Evolutionary conservation across 2,888 invertebrate genomes (phyloP).

Genomic region (Hemaris fuciformis): DNA sequence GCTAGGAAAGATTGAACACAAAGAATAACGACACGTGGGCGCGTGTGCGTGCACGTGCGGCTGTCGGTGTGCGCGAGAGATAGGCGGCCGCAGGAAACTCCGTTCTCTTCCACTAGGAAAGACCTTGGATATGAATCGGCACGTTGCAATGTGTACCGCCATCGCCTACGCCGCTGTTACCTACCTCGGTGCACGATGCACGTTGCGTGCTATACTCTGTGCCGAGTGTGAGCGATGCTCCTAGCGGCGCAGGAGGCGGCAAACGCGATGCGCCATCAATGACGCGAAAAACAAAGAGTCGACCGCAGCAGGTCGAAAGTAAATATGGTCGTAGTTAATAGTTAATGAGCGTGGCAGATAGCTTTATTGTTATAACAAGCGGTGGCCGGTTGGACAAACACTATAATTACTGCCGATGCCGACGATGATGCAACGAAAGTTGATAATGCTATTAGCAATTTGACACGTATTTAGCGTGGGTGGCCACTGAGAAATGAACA

Average conservation of each 20-base stretch:
- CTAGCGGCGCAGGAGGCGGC: conserved; percentile 39
- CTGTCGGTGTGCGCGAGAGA: conserved; percentile 75
- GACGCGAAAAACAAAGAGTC: conserved; percentile 31
- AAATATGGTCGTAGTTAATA: conserved; percentile 51
- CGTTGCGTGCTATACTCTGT: background rate
- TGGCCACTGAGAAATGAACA: conserved; percentile 61
- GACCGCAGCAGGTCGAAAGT: conserved; percentile 32
- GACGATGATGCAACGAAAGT: conserved; percentile 74
- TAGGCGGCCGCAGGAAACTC: conserved; percentile 81
- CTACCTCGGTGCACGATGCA: conserved; percentile 60
- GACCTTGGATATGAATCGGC: conserved; percentile 81
- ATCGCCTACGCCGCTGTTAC: conserved; percentile 77
- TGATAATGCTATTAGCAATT: conserved; percentile 75
- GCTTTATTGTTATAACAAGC: conserved; percentile 64
- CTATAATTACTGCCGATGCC: conserved; percentile 57
- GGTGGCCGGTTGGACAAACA: conserved; percentile 58
- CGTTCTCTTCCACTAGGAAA: conserved; percentile 83
- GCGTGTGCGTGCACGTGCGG: conserved; percentile 74
- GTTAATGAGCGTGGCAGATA: conserved; percentile 67
- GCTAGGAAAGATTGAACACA: conserved; percentile 77
- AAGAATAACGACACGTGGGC: conserved; percentile 75
- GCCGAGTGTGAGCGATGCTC: conserved; percentile 64
- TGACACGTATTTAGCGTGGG: conserved; percentile 75
- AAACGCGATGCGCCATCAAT: conserved; percentile 27
- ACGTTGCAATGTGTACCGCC: conserved; percentile 80